Percentiles rank a stretch among this genome's conserved stretches.
Conservation (phyloP, 2,113 vertebrate species). For the Eupsittula cactorum region DNA sequence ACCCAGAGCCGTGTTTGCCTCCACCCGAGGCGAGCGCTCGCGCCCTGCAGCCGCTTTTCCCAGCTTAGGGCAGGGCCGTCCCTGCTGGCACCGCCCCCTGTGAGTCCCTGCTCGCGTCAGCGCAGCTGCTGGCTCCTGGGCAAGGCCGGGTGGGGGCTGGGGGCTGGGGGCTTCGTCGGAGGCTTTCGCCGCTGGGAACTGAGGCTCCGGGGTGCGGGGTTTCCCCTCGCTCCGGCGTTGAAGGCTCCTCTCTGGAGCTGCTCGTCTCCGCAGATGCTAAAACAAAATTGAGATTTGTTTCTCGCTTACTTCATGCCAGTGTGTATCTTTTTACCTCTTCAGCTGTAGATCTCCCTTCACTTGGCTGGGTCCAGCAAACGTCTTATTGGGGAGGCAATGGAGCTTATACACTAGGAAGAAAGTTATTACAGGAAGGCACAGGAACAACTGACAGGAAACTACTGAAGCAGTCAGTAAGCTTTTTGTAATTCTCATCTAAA, state of each 20-base stretch:
- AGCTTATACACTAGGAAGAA: neutral
- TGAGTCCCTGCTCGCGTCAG: neutral
- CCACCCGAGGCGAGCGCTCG: no score
- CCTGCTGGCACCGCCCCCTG: no score
- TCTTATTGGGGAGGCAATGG: neutral
- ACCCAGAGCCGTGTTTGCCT: fast-evolving
- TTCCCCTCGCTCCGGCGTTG: neutral
- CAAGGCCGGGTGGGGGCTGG: fast-evolving
- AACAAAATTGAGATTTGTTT: neutral
- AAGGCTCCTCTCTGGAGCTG: neutral
- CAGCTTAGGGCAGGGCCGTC: neutral
- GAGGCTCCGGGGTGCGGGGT: neutral
- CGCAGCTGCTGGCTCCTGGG: no score
- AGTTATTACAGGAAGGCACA: neutral
- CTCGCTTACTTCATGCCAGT: neutral
- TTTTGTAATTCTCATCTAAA: neutral
- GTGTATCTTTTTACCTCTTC: neutral
- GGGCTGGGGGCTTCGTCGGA: fast-evolving
- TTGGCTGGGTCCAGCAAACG: neutral
- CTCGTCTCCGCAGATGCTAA: neutral
- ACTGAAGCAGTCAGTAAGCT: neutral
- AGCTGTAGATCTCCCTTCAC: neutral
- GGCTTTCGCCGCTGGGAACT: neutral
- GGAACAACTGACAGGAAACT: neutral
- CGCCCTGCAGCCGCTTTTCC: fast-evolving